phyloP scores from a whole-genome alignment of 2,797 vertebrate species.

The Luscinia luscinia region DNA sequence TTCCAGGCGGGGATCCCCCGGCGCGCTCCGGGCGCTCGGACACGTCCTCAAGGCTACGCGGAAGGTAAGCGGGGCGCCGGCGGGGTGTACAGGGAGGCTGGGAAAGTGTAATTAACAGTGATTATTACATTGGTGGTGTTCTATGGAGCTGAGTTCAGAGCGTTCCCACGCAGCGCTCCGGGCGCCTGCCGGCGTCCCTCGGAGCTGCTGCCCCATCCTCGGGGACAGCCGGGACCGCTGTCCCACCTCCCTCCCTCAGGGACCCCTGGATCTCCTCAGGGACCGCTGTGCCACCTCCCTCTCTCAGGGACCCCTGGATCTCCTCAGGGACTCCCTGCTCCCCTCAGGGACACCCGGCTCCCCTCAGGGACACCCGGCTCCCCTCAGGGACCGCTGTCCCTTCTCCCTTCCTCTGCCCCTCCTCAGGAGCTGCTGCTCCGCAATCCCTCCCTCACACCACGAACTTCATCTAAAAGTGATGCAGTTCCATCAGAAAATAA shows the following conservation, averaged over 20 bases:
- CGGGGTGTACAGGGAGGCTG: fast-evolving
- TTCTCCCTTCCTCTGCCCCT: neutral
- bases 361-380: too few species aligned
- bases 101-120: fast-evolving
- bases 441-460: neutral
- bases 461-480: fast-evolving
- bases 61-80: slow-evolving; percentile 48
- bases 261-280: neutral
- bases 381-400: neutral
- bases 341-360: too few species aligned
- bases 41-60: slow-evolving; percentile 46
- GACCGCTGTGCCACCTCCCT: neutral
- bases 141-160: fast-evolving
- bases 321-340: neutral
- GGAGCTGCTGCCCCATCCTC: neutral
- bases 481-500: neutral
- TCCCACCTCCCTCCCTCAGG: too few species aligned
- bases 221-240: neutral
- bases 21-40: slow-evolving; percentile 26
- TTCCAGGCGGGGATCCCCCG: slow-evolving; percentile 52
- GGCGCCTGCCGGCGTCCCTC: neutral
- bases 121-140: fast-evolving
- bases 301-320: neutral
- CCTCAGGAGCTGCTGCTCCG: neutral
- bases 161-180: neutral